Percentiles rank a stretch among this genome's conserved stretches.
Conservation (phyloP, 2,113 vertebrate species). For the Petaurus breviceps region DNA sequence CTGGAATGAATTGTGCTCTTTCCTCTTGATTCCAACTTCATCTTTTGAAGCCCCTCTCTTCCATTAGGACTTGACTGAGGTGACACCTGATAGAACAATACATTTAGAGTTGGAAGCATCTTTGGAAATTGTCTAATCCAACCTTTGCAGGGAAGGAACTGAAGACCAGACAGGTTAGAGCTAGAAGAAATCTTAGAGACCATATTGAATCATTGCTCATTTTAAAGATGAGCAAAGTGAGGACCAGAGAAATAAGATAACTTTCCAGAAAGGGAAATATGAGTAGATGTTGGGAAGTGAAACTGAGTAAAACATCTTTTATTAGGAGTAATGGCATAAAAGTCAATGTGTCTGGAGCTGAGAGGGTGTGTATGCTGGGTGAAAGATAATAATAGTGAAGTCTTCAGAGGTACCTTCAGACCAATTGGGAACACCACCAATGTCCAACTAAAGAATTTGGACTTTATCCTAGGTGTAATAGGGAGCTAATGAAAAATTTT, state of each 20-base stretch:
- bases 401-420: neutral
- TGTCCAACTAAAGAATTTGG: neutral
- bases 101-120: neutral
- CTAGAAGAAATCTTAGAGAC: neutral
- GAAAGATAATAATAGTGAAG: neutral
- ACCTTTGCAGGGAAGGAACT: neutral
- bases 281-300: neutral
- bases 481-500: neutral
- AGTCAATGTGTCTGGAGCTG: neutral
- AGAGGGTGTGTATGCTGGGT: neutral
- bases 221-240: neutral
- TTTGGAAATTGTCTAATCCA: neutral
- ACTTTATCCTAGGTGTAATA: neutral
- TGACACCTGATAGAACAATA: neutral
- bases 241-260: neutral
- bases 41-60: neutral
- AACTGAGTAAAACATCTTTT: neutral
- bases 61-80: neutral
- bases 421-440: neutral
- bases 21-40: no score
- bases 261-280: neutral
- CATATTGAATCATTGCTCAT: neutral
- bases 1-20: neutral
- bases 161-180: neutral
- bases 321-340: neutral